phyloP scores from a whole-genome alignment of 2,797 vertebrate species.

The Onychomys leucogaster region DNA sequence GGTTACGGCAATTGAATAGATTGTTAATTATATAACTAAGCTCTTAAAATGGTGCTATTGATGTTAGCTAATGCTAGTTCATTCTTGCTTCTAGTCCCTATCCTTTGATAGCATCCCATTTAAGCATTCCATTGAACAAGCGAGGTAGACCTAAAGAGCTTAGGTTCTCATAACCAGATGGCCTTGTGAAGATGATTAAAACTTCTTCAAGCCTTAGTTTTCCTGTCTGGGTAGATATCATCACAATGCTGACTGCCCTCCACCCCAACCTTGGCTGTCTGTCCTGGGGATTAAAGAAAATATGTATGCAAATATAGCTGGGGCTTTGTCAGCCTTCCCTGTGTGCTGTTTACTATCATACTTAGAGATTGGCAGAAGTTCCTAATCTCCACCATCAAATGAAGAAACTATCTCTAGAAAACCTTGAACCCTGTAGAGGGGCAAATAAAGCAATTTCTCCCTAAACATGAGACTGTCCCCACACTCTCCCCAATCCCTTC shows the following conservation, averaged over 20 bases:
- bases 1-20: background rate
- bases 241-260: background rate
- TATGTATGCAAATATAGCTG: background rate
- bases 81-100: background rate
- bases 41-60: background rate
- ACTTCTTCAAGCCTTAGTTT: background rate
- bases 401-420: constrained; percentile 28
- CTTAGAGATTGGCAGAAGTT: background rate
- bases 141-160: background rate
- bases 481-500: background rate
- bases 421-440: background rate
- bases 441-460: background rate
- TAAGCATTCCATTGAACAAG: constrained; percentile 9
- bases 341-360: background rate
- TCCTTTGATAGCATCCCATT: background rate
- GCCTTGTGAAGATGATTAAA: background rate
- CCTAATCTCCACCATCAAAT: background rate
- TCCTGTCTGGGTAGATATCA: background rate
- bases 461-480: constrained; percentile 12
- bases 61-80: background rate
- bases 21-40: background rate
- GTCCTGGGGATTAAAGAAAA: background rate
- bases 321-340: background rate
- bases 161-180: background rate
- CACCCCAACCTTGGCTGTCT: background rate